Percentiles rank a stretch among this genome's conserved stretches.
Evolutionary conservation across 2,113 vertebrate species (phyloP).

Genomic region (Galbula dea): DNA sequence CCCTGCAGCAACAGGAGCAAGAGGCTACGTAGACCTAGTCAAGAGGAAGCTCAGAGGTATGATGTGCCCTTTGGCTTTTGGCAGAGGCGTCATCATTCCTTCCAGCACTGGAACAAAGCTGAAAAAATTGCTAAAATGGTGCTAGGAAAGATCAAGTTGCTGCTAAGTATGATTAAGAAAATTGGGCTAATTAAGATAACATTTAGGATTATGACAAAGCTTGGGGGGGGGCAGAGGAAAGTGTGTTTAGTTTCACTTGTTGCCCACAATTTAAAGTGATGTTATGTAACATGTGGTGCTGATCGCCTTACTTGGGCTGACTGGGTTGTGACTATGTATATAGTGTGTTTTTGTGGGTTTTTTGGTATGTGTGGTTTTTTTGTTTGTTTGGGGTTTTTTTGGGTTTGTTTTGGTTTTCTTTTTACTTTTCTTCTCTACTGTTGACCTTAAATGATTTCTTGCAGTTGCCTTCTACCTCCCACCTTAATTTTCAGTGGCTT

Average conservation of each 20-base stretch:
- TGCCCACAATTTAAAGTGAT: not conserved
- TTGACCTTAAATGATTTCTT: constrained; percentile 9
- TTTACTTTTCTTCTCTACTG: accelerated
- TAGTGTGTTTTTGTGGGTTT: no score
- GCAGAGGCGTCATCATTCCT: not conserved
- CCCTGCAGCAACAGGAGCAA: not conserved
- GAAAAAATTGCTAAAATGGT: not conserved
- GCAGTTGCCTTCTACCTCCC: not conserved
- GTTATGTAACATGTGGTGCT: not conserved
- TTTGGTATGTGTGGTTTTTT: no score
- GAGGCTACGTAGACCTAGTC: no score
- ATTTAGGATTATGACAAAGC: constrained; percentile 38
- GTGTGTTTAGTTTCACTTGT: not conserved
- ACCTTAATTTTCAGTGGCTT: not conserved
- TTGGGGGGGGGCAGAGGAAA: not conserved
- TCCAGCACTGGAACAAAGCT: not conserved
- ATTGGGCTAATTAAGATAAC: constrained; percentile 46
- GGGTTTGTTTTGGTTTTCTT: no score
- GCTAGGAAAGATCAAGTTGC: not conserved
- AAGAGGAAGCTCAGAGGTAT: not conserved
- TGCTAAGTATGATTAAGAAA: constrained; percentile 45
- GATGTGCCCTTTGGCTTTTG: not conserved
- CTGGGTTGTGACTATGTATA: not conserved
- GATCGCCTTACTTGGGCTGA: not conserved
- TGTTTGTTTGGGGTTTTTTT: no score